phyloP scores from a whole-genome alignment of 2,797 vertebrate species.

The Odontamblyopus rebecca region DNA sequence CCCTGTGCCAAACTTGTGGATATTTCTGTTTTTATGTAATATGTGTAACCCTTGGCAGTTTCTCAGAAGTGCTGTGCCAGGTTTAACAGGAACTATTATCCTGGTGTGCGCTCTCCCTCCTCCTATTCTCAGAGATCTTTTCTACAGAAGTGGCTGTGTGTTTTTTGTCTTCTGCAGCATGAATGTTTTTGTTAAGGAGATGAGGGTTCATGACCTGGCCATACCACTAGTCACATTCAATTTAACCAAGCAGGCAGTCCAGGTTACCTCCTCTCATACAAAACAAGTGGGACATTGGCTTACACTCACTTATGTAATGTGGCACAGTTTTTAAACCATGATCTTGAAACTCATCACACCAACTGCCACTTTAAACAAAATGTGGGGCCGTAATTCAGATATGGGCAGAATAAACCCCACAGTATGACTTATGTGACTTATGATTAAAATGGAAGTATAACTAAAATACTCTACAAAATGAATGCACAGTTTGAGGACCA shows the following conservation, averaged over 20 bases:
- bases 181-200: slow-evolving; percentile 81
- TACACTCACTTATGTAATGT: slow-evolving; percentile 55
- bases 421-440: background rate
- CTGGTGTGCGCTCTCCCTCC: background rate
- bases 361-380: background rate
- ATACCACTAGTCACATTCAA: slow-evolving; percentile 78
- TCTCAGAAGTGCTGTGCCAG: slow-evolving; percentile 26
- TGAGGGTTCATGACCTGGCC: slow-evolving; percentile 75
- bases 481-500: background rate
- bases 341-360: background rate
- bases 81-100: slow-evolving; percentile 46
- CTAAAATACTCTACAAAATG: background rate
- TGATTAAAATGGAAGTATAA: background rate
- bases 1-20: background rate
- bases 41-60: slow-evolving; percentile 42
- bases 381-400: background rate
- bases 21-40: slow-evolving; percentile 10
- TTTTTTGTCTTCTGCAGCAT: slow-evolving; percentile 71
- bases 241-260: slow-evolving; percentile 61
- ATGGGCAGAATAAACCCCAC: background rate
- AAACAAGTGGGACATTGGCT: slow-evolving; percentile 19
- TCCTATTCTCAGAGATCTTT: slow-evolving; percentile 17
- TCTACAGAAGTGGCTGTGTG: slow-evolving; percentile 62
- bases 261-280: slow-evolving; percentile 42
- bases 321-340: slow-evolving; percentile 29